Conservation (phyloP, 2,797 vertebrate species). For the Cheirogaleus major region DNA sequence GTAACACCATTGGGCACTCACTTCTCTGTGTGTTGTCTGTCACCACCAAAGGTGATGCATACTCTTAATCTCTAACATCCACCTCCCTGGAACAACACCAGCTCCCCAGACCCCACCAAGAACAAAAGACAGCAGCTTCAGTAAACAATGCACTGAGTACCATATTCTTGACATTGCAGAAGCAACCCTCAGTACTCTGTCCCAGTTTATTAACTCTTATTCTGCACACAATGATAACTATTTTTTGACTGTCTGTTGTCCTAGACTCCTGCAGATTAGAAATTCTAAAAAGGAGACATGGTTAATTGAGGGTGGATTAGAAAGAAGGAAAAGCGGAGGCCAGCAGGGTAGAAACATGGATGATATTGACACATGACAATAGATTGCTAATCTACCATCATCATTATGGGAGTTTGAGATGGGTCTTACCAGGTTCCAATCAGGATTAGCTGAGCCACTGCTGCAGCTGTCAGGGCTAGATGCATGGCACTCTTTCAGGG, state of each 20-base stretch:
- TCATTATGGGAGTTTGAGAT: neutral
- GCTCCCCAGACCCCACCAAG: neutral
- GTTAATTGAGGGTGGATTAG: neutral
- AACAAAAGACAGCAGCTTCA: neutral
- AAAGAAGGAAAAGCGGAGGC: neutral
- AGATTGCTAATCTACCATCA: neutral
- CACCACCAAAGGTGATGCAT: no score
- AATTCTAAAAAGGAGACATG: neutral
- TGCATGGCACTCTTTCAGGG: neutral
- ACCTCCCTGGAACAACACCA: neutral
- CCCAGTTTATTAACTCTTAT: neutral
- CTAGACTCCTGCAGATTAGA: neutral
- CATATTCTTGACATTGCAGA: neutral
- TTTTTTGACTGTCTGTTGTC: neutral
- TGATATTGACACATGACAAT: rapidly evolving
- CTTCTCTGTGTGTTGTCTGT: neutral
- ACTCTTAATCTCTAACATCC: neutral
- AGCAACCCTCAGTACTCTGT: rapidly evolving
- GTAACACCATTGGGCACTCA: no score
- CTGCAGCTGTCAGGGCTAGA: neutral
- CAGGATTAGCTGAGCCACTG: neutral
- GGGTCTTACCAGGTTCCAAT: neutral
- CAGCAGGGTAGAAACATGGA: neutral
- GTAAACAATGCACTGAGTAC: rapidly evolving
- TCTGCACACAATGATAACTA: neutral